Evolutionary conservation across 2,888 invertebrate species (phyloP), one percentile per base, ranked within the genome.

Genomic region (Acleris holmiana): DNA sequence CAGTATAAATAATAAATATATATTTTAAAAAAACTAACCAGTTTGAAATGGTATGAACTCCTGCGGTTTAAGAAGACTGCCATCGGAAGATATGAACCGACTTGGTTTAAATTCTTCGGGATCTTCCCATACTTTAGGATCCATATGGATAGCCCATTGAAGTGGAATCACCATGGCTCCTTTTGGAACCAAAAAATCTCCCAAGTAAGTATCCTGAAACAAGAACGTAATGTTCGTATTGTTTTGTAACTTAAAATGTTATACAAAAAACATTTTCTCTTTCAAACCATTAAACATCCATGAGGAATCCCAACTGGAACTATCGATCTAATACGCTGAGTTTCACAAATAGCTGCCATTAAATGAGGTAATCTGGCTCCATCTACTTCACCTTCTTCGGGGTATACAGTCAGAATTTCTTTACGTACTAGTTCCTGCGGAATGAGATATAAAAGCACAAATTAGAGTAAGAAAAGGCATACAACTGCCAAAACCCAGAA

Each of bases 241-340:
- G 13, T 13, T 35, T 35, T 8, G 13, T 35, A 8, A 35, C 35
- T 13, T 13, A 13, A 35, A 8, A 25, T 25, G 25, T 8, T 2
- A 29, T 8, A 29, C 29, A 29, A n/a, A n/a, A n/a, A n/a, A 29
- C 8, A 8, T 29, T 8, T 29, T 25, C 29, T 19, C 6, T 40
- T 53, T 66, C 73, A 64, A 76, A 91, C 92, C 77, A 90, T 80
- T 10, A 86, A 59, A 69, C 96, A 94, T 47, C 97, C 97, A 80
- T 98, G 98, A 7, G 98, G 97, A 71, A 98, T 95, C 4, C 98
- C 98, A 35, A 97, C 88, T 0, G 98, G 97, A 0, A 97, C 95
- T 4, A 97, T 96, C 0, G 96, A 95, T 25, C 97, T 93, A 47
- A 97, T 94, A 57, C 98, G 93, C 80, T 97, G 97, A 0, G 94